Evolutionary conservation across 2,888 invertebrate species (phyloP).

Genomic region (Dichetophora obliterata): DNA sequence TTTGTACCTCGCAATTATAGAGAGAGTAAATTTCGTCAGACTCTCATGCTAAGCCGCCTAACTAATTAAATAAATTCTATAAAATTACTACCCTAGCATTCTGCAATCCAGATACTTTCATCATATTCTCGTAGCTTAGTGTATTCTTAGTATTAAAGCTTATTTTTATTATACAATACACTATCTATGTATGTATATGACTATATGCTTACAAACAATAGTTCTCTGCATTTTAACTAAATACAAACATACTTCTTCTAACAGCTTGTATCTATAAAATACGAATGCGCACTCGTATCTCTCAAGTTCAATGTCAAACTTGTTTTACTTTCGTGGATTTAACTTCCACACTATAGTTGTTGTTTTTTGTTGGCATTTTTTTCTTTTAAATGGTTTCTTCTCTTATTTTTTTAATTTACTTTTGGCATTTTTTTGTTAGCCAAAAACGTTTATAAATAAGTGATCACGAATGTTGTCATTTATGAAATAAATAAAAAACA

Average conservation of each 20-base stretch:
- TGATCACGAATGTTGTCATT: not conserved
- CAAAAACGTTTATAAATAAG: not conserved
- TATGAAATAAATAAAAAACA: too few species aligned
- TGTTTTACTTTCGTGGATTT: constrained; percentile 45
- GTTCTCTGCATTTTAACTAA: not conserved
- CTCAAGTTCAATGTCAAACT: constrained; percentile 61
- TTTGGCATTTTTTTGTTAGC: not conserved
- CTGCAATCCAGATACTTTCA: too few species aligned
- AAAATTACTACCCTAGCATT: too few species aligned
- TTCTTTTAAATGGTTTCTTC: not conserved
- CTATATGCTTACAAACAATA: not conserved
- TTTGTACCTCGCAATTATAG: too few species aligned
- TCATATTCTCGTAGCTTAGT: too few species aligned
- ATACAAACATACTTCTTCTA: too few species aligned
- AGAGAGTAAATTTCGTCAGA: too few species aligned
- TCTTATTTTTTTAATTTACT: not conserved
- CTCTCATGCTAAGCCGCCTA: too few species aligned
- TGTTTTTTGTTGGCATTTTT: constrained; percentile 13
- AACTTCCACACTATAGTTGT: not conserved
- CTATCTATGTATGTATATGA: constrained; percentile 3
- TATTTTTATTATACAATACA: too few species aligned
- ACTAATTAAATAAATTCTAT: too few species aligned
- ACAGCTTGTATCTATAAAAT: constrained; percentile 29
- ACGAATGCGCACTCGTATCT: constrained; percentile 33
- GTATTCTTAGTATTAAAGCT: too few species aligned